phyloP scores from a whole-genome alignment of 2,797 vertebrate genomes.

The Halcyon smyrnensis region DNA sequence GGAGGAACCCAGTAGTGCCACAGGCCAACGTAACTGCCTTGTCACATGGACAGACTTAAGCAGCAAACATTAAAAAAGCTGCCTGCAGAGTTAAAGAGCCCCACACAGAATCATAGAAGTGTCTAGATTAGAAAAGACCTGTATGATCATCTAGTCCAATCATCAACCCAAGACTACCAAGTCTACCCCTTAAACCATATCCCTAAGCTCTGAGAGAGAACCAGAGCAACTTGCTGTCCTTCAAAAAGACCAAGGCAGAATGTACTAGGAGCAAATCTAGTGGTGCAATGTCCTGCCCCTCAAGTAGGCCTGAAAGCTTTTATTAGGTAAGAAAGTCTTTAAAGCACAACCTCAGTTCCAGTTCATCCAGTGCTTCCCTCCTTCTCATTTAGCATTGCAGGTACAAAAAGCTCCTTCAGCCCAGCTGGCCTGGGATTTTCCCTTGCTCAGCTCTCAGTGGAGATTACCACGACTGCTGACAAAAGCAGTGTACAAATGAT shows the following conservation, averaged over 20 bases:
- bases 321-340: not conserved
- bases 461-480: not conserved
- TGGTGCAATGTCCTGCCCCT: not conserved
- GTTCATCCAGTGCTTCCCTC: not conserved
- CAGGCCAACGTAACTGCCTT: not conserved
- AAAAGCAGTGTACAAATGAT: not conserved
- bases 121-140: too few species aligned
- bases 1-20: not conserved
- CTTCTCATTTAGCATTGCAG: not conserved
- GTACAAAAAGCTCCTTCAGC: not conserved
- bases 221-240: not conserved
- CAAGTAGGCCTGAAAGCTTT: not conserved
- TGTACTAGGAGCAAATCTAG: not conserved
- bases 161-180: too few species aligned
- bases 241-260: not conserved
- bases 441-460: slow-evolving; percentile 4
- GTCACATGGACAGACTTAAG: not conserved
- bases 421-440: not conserved
- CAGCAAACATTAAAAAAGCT: not conserved
- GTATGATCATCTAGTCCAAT: too few species aligned
- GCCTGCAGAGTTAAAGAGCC: not conserved
- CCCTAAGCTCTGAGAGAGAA: not conserved
- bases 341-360: not conserved
- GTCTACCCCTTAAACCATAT: too few species aligned
- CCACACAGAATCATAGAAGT: not conserved